Conservation (phyloP, 2,113 vertebrate species). For the Gnathonemus echidnorhynchus region DNA sequence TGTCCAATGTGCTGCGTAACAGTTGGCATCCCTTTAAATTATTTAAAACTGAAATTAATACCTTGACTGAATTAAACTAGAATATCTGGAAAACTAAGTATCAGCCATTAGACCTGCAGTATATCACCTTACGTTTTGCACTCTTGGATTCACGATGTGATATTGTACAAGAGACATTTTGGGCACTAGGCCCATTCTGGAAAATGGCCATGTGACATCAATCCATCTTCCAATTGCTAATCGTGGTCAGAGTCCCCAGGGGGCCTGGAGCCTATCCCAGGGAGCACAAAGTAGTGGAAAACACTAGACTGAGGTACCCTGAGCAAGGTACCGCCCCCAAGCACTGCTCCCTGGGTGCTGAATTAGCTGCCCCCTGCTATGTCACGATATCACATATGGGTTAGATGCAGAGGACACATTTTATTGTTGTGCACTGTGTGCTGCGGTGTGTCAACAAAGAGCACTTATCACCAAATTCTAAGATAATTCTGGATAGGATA, state of each 20-base stretch:
- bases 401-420: too few species aligned
- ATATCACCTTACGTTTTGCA: conserved; percentile 9
- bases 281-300: not conserved
- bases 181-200: not conserved
- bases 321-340: too few species aligned
- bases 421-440: too few species aligned
- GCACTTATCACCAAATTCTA: too few species aligned
- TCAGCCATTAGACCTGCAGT: conserved; percentile 17
- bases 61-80: conserved; percentile 6
- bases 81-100: conserved; percentile 13
- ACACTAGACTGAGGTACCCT: not conserved
- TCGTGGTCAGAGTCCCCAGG: not conserved
- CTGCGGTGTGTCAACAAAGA: too few species aligned
- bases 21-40: conserved; percentile 24
- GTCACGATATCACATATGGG: too few species aligned
- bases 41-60: conserved; percentile 28
- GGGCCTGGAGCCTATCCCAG: not conserved
- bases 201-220: not conserved
- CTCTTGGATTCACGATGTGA: conserved; percentile 5
- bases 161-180: not conserved
- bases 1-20: not conserved
- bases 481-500: not conserved
- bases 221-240: not conserved
- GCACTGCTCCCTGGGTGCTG: too few species aligned
- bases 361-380: too few species aligned